Evolutionary conservation across 2,113 vertebrate species (phyloP).

Genomic region (Mesitornis unicolor): DNA sequence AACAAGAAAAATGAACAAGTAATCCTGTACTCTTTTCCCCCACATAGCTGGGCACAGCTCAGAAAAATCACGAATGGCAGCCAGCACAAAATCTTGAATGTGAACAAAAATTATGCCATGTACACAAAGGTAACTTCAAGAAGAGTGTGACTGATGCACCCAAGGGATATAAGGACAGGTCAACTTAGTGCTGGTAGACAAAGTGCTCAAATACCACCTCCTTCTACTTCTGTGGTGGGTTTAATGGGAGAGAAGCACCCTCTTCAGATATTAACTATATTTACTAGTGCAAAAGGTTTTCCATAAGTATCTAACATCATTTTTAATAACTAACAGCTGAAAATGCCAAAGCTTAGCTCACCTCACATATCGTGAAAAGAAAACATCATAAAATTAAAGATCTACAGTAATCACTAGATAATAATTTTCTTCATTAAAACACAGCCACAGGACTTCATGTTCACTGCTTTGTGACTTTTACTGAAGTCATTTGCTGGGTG

Average conservation of each 20-base stretch:
- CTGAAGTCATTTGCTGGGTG: background rate
- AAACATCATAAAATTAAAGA: background rate
- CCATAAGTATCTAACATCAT: too few species aligned
- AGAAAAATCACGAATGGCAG: background rate
- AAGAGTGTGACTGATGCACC: background rate
- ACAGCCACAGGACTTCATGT: background rate
- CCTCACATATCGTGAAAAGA: background rate
- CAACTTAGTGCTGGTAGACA: rapidly evolving
- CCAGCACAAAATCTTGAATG: background rate
- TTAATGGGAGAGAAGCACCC: background rate
- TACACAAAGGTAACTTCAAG: background rate
- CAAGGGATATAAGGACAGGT: background rate
- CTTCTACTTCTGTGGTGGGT: background rate
- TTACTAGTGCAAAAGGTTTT: background rate
- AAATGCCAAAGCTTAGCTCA: background rate
- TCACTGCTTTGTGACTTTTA: background rate
- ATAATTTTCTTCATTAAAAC: background rate
- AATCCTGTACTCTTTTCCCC: background rate
- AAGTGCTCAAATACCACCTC: background rate
- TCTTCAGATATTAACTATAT: background rate
- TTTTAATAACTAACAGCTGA: background rate
- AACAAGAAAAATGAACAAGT: background rate
- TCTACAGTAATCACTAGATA: background rate
- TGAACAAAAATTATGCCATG: background rate
- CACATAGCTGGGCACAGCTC: background rate